These are phyloP conservation scores for Chaetorhynchus papuensis DNA, from an alignment of 2,113 vertebrate genomes.

Conservation along the genomic window DNA sequence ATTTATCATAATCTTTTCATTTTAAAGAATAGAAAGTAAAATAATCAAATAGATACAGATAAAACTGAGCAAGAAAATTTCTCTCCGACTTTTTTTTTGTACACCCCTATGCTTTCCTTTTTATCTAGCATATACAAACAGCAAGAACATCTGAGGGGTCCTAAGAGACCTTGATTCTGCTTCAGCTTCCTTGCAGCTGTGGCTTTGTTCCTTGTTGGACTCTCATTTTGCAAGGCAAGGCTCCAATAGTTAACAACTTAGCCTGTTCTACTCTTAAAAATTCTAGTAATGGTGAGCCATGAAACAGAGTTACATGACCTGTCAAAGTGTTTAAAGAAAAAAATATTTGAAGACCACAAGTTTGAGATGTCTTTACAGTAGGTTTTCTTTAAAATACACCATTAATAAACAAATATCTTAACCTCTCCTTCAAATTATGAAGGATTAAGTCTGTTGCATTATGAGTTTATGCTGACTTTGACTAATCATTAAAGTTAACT, in stretches of 20 bases:
- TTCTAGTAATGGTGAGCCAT: background rate
- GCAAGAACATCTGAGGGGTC: background rate
- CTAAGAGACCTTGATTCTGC: background rate
- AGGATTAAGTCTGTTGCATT: background rate
- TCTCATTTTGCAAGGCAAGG: background rate
- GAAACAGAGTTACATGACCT: background rate
- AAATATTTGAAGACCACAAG: background rate
- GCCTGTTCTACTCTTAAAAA: background rate
- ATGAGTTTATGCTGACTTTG: background rate
- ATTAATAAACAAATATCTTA: background rate
- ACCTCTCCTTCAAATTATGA: background rate
- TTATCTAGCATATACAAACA: conserved; percentile 34
- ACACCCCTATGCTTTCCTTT: background rate
- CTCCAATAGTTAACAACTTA: background rate
- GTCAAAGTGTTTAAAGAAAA: background rate
- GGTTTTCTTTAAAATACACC: background rate
- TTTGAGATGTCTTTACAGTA: background rate
- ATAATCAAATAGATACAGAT: background rate
- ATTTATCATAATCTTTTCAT: background rate
- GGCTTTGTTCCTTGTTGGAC: conserved; percentile 3
- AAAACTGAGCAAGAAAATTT: background rate
- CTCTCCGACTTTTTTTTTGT: background rate
- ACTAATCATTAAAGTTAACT: background rate
- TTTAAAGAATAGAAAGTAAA: background rate
- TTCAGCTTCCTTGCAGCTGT: conserved; percentile 49